Conservation (phyloP, 1,140 invertebrate genomes). For the Pissodes strobi region DNA sequence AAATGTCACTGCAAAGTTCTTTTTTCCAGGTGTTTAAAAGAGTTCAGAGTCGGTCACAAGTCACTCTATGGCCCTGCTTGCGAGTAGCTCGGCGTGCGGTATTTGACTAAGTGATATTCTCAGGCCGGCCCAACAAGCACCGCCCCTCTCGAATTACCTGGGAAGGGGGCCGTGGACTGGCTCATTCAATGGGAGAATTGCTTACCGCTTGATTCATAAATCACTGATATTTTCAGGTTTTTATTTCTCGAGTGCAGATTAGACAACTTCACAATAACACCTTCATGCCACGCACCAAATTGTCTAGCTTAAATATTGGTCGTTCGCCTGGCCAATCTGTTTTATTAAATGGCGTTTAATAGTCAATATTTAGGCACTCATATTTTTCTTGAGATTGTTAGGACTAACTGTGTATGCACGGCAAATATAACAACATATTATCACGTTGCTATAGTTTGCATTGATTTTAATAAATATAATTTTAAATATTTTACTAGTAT, state of each 20-base stretch:
- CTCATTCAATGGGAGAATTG: constrained; percentile 43
- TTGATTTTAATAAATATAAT: no score
- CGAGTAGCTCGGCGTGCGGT: constrained; percentile 43
- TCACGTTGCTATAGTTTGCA: no score
- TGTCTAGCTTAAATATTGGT: no score
- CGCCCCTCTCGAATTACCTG: constrained; percentile 53
- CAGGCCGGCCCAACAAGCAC: constrained; percentile 46
- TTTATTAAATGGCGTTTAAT: no score
- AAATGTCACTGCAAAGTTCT: constrained; percentile 18
- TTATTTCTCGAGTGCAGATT: constrained; percentile 19
- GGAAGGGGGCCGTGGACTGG: constrained; percentile 41
- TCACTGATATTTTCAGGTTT: constrained; percentile 46
- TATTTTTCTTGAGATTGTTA: no score
- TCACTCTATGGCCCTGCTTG: constrained; percentile 14
- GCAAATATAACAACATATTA: no score
- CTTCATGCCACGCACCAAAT: constrained; percentile 7
- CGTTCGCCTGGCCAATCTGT: no score
- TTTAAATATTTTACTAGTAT: no score
- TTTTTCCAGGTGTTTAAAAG: constrained; percentile 20
- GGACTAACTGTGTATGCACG: no score
- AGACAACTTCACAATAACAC: constrained; percentile 4
- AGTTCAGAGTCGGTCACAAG: constrained; percentile 22
- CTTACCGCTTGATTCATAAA: constrained; percentile 49
- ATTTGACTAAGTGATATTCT: constrained; percentile 54
- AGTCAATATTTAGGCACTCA: no score